Evolutionary conservation across 2,797 vertebrate genomes (phyloP).

Genomic region (Silurus lanzhouensis): DNA sequence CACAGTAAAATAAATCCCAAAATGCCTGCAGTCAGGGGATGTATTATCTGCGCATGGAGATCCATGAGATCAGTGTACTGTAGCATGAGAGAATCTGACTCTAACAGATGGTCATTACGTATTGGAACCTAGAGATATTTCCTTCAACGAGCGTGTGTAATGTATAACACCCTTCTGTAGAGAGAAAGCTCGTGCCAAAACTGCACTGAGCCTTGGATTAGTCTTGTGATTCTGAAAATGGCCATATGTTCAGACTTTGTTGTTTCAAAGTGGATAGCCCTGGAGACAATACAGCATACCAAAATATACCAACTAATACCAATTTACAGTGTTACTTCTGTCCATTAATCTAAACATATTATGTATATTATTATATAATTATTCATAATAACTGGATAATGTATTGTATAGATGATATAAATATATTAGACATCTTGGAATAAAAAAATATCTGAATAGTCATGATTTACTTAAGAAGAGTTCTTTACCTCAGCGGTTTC

Average conservation of each 20-base stretch:
- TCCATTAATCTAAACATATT: background rate
- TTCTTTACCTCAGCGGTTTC: background rate
- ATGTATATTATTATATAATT: no score
- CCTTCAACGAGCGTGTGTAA: constrained; percentile 52
- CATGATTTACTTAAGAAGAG: background rate
- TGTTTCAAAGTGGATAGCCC: constrained; percentile 45
- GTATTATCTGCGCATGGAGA: constrained; percentile 35
- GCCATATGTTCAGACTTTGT: constrained; percentile 48
- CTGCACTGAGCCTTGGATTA: constrained; percentile 42
- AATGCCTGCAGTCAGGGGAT: constrained; percentile 7
- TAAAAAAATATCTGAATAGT: background rate
- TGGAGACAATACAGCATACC: constrained; percentile 40
- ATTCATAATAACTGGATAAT: background rate
- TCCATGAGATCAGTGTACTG: constrained; percentile 40
- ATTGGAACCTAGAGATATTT: constrained; percentile 57
- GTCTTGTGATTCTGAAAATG: constrained; percentile 44
- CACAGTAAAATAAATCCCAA: background rate
- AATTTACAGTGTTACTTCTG: background rate
- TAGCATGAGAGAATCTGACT: constrained; percentile 48
- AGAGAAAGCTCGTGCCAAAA: constrained; percentile 41
- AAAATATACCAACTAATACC: constrained; percentile 6
- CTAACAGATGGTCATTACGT: constrained; percentile 52
- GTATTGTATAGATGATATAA: no score
- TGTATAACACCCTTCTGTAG: constrained; percentile 54
- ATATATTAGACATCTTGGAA: background rate